Evolutionary conservation across 2,888 invertebrate genomes (phyloP).

Genomic region (Lacanobia wlatinum): DNA sequence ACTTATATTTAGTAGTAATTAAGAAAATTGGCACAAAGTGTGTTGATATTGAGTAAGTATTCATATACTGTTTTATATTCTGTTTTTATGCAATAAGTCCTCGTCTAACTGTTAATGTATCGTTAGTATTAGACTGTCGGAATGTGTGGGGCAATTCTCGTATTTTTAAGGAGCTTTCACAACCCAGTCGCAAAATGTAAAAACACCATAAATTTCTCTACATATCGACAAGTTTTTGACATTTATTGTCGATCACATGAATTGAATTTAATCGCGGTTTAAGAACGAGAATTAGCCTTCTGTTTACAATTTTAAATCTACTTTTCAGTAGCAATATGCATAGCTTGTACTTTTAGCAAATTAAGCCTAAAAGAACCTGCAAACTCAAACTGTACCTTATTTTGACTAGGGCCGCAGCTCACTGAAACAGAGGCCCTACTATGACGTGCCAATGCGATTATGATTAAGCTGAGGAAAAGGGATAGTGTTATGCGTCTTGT

Average conservation of each 20-base stretch:
- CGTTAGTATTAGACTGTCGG: conserved; percentile 13
- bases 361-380: background rate
- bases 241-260: too few species aligned
- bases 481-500: too few species aligned
- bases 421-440: too few species aligned
- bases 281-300: too few species aligned
- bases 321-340: background rate
- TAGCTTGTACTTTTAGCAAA: background rate
- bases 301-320: background rate
- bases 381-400: background rate
- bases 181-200: too few species aligned
- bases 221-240: too few species aligned
- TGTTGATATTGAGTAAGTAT: conserved; percentile 52
- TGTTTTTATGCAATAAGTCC: background rate
- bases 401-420: background rate
- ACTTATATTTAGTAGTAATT: conserved; percentile 39
- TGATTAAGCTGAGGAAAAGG: too few species aligned
- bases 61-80: conserved; percentile 17
- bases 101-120: conserved; percentile 16
- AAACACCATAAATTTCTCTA: too few species aligned
- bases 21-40: conserved; percentile 64
- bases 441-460: too few species aligned
- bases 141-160: background rate
- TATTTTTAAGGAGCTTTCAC: too few species aligned
- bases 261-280: too few species aligned